These are phyloP conservation scores for Boulengeromyrus knoepffleri DNA, from an alignment of 2,113 vertebrate species.

Conservation along the genomic window DNA sequence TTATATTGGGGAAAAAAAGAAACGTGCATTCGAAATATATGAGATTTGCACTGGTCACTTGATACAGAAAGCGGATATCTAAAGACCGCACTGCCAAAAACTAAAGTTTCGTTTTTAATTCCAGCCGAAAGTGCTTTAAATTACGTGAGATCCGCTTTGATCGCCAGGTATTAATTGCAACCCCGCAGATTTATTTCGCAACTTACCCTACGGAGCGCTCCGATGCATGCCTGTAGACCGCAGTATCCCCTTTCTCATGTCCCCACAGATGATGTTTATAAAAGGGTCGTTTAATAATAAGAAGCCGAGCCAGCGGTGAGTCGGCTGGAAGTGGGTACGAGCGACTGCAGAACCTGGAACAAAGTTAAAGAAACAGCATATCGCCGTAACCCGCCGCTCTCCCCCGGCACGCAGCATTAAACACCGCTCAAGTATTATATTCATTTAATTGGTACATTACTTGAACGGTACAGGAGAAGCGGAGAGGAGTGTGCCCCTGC, in stretches of 20 bases:
- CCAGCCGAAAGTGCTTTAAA: not conserved
- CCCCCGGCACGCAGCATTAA: not conserved
- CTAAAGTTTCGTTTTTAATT: not conserved
- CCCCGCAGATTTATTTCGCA: not conserved
- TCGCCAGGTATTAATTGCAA: not conserved
- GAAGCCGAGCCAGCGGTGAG: not conserved
- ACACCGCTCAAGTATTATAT: constrained; percentile 1
- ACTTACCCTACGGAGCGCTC: not conserved
- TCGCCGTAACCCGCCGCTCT: not conserved
- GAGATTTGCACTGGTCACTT: not conserved
- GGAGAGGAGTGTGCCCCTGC: not conserved
- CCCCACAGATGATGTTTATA: not conserved
- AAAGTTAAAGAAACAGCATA: not conserved
- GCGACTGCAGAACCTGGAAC: not conserved
- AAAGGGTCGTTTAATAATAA: not conserved
- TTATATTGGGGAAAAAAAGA: not conserved
- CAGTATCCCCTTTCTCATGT: not conserved
- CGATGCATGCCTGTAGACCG: not conserved
- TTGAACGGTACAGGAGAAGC: not conserved
- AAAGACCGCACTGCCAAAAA: not conserved
- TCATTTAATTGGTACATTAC: not conserved
- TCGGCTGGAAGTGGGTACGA: not conserved
- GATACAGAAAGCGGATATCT: not conserved
- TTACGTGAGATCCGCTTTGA: not conserved
- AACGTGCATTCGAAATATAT: not conserved